phyloP scores from a whole-genome alignment of 2,888 invertebrate species.

The Melanostoma mellinum region DNA sequence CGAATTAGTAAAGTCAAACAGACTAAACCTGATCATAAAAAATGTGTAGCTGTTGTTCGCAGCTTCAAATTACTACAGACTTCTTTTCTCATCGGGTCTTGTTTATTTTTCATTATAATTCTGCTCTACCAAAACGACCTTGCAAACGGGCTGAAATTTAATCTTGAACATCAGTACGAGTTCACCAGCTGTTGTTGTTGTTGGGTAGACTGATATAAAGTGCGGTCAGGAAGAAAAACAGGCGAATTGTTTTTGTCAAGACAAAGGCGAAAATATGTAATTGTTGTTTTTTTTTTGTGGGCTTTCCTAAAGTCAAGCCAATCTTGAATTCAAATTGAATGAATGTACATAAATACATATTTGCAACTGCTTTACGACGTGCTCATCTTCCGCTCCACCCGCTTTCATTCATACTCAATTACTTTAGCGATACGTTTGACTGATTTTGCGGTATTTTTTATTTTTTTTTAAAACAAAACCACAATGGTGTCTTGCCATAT shows the following conservation, averaged over 20 bases:
- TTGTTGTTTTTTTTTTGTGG: background rate
- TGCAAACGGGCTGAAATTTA: conserved; percentile 32
- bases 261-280: conserved; percentile 1
- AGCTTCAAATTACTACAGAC: conserved; percentile 19
- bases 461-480: conserved; percentile 29
- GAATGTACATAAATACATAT: conserved; percentile 3
- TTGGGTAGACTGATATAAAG: no score
- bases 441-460: conserved; percentile 50
- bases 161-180: conserved; percentile 13
- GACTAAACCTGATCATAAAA: background rate
- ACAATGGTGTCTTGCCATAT: conserved; percentile 33
- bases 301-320: conserved; percentile 23
- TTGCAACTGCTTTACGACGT: conserved; percentile 15
- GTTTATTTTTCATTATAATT: conserved; percentile 4
- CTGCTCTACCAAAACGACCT: conserved; percentile 29
- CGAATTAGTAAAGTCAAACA: background rate
- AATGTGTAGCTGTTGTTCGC: background rate
- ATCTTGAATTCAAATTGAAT: conserved; percentile 15
- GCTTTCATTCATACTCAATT: conserved; percentile 38
- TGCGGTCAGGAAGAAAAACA: conserved; percentile 1
- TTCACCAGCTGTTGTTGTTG: conserved; percentile 14
- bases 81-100: conserved; percentile 2
- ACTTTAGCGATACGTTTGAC: conserved; percentile 45
- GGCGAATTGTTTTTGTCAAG: background rate
- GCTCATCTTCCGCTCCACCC: conserved; percentile 16